Evolutionary conservation across 2,113 vertebrate genomes (phyloP), one percentile per base, ranked within the genome.

Genomic region (Stigmatopora nigra): DNA sequence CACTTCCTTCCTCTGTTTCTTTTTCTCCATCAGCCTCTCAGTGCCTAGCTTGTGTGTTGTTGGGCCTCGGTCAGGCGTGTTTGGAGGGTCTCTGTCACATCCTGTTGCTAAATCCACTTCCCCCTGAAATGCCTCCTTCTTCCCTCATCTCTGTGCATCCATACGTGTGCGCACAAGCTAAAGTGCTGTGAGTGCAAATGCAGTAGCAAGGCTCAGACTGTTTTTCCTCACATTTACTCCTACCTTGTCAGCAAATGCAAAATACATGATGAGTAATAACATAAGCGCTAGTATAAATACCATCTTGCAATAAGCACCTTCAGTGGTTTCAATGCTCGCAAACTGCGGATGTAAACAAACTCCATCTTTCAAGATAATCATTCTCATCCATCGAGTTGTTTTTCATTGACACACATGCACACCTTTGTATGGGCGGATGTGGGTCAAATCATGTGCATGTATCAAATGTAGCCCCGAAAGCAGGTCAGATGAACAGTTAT

Each of bases 101-200:
- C 85, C 84, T 88, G 85, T 82, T 70, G 78, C 63, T 84, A 79
- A 56, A 87, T 86, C 85, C 82, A 83, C 82, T 83, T 82, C 77
- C 73, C 79, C 73, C 73, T 81, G 64, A 66, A 81, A 76, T 71
- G 75, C 77, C 77, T 84, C 79, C 79, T 68, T 77, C 72, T 73
- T 74, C 82, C 47, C 72, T 64, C 64, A 69, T 48, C 76, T 68
- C 38, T 19, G 58, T 64, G 61, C 62, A 49, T 69, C 69, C 48
- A 59, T 45, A 72, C 63, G n/a, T 63, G 69, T 31, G 52, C 12
- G 52, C 20, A 55, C 20, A 12, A 41, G 38, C 38, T 8, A 41
- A 55, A 55, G 52, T 55, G 53, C 22, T 25, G 22, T 6, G 22
- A 15, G 14, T 56, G 53, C 52, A 55, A 55, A 25, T 5, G 52